A percentile compares a stretch with the other conserved stretches of the same genome.
Evolutionary conservation across 1,140 invertebrate genomes (phyloP).

Genomic region (Acyrthosiphon pisum): DNA sequence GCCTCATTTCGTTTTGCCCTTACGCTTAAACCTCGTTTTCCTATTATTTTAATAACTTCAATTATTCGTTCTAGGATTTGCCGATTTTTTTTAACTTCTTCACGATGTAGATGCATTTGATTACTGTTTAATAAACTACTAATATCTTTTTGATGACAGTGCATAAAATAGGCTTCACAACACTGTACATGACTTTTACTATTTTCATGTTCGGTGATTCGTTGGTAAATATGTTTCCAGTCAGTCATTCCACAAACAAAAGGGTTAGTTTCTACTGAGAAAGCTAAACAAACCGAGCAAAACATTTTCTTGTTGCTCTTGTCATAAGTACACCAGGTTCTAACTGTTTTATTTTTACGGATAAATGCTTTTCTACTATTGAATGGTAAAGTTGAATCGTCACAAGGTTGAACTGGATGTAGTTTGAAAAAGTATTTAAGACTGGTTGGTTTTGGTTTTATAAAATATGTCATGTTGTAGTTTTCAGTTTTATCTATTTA

Average conservation of each 20-base stretch:
- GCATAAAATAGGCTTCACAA: not conserved
- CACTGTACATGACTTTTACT: not conserved
- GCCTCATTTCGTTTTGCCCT: not conserved
- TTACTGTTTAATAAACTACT: not conserved
- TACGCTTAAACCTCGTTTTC: not conserved
- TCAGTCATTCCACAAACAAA: not conserved
- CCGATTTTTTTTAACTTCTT: conserved; percentile 8
- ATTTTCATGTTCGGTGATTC: not conserved
- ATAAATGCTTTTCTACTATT: not conserved
- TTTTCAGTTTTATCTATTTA: not conserved
- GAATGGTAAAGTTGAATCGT: not conserved
- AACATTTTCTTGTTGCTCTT: not conserved
- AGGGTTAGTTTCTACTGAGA: not conserved
- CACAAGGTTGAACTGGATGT: not conserved
- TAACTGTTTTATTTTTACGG: not conserved
- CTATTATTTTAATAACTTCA: conserved; percentile 35
- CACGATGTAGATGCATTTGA: not conserved
- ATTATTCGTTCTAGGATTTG: conserved; percentile 29
- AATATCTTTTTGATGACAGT: not conserved
- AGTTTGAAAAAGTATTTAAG: not conserved
- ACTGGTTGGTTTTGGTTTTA: not conserved
- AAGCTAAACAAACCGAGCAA: not conserved
- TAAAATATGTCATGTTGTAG: not conserved
- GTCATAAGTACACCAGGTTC: conserved; percentile 26
- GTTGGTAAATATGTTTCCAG: conserved; percentile 32